phyloP scores from a whole-genome alignment of 1,140 invertebrate genomes.

The Aricia agestis region DNA sequence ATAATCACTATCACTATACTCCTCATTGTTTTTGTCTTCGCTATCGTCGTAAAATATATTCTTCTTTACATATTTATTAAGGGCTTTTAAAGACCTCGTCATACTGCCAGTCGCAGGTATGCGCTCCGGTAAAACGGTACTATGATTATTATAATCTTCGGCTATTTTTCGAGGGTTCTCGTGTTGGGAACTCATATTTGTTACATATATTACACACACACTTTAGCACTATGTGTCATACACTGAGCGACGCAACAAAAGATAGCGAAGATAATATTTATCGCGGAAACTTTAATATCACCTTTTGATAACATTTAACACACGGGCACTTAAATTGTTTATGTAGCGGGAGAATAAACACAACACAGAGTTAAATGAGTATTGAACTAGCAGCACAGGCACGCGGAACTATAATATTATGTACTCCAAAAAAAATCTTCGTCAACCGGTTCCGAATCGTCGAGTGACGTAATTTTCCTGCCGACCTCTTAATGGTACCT shows the following conservation, averaged over 20 bases:
- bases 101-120: constrained; percentile 49
- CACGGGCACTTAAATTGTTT: constrained; percentile 20
- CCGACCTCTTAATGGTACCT: background rate
- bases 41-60: constrained; percentile 59
- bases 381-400: background rate
- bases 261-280: constrained; percentile 52
- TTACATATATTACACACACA: constrained; percentile 9
- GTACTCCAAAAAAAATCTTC: constrained; percentile 59
- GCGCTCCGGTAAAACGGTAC: constrained; percentile 36
- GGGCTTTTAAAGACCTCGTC: constrained; percentile 55
- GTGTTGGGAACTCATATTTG: constrained; percentile 24
- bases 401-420: constrained; percentile 41
- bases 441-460: constrained; percentile 45
- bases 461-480: constrained; percentile 49
- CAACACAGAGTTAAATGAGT: background rate
- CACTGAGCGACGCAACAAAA: constrained; percentile 31
- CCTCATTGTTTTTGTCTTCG: constrained; percentile 36
- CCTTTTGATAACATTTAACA: constrained; percentile 38
- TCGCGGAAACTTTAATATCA: constrained; percentile 45
- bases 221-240: constrained; percentile 32
- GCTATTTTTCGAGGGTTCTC: constrained; percentile 10
- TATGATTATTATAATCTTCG: background rate
- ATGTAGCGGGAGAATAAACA: background rate
- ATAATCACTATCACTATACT: constrained; percentile 48
- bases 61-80: constrained; percentile 62